phyloP scores from a whole-genome alignment of 2,113 vertebrate genomes.

The Pycnonotus jocosus region DNA sequence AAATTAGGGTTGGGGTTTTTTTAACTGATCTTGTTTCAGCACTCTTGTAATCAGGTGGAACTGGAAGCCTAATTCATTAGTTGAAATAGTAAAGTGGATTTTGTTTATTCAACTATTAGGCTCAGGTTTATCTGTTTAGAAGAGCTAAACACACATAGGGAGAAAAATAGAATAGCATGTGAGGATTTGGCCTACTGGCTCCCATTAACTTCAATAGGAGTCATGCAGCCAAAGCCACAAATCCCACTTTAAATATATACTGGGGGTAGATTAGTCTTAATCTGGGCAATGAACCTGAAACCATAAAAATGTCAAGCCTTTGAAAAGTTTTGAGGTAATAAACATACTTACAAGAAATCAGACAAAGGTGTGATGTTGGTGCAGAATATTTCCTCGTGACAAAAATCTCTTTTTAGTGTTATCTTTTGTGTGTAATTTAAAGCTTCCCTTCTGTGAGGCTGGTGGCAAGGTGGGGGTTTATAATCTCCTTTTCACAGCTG shows the following conservation, averaged over 20 bases:
- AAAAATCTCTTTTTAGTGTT: neutral
- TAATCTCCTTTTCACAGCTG: slow-evolving; percentile 27
- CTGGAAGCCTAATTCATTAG: neutral
- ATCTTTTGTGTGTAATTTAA: neutral
- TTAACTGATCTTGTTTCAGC: neutral
- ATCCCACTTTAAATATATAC: neutral
- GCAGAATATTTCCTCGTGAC: neutral
- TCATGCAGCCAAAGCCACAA: neutral
- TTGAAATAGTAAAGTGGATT: neutral
- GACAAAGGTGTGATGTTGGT: neutral
- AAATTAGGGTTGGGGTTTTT: neutral
- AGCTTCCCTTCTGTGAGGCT: neutral
- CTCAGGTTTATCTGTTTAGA: neutral
- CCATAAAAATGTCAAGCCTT: neutral
- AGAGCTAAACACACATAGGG: neutral
- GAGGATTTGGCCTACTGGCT: neutral
- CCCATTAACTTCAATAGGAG: neutral
- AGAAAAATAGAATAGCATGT: neutral
- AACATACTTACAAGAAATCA: neutral
- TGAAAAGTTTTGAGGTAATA: neutral
- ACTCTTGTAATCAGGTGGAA: neutral
- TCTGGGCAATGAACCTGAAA: neutral
- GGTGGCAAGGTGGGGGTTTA: neutral
- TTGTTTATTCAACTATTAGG: neutral
- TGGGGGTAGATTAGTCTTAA: neutral